These are phyloP conservation scores for Drosophila acutilabella DNA, from an alignment of 2,888 invertebrate species.

Conservation along the genomic window DNA sequence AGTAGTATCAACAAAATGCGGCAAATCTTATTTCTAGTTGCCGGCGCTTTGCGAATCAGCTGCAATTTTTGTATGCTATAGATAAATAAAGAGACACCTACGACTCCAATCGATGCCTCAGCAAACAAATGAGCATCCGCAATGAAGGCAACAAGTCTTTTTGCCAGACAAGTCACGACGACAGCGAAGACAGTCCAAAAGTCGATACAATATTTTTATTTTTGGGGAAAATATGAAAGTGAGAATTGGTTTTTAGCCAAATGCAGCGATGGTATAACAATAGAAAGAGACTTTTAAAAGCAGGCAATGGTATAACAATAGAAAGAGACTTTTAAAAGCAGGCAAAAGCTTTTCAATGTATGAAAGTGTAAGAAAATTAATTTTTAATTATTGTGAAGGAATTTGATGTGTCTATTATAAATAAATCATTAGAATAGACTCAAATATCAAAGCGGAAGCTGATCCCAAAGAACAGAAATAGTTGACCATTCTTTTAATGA, in stretches of 20 bases:
- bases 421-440: too few relatives aligned
- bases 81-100: conserved; percentile 64
- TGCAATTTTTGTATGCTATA: conserved; percentile 39
- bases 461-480: too few relatives aligned
- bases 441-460: too few relatives aligned
- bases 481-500: too few relatives aligned
- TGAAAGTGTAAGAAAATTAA: too few relatives aligned
- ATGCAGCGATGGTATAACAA: background rate
- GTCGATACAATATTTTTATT: background rate
- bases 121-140: conserved; percentile 40
- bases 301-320: background rate
- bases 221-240: conserved; percentile 2
- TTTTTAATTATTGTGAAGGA: too few relatives aligned
- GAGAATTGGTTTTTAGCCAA: background rate
- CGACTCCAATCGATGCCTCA: conserved; percentile 24
- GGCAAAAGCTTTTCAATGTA: too few relatives aligned
- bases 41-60: conserved; percentile 63
- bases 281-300: background rate
- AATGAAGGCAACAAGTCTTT: conserved; percentile 6
- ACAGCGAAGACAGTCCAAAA: background rate
- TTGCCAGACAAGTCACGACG: background rate
- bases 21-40: conserved; percentile 33
- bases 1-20: conserved; percentile 20
- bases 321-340: too few relatives aligned
- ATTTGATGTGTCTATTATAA: too few relatives aligned